These are phyloP conservation scores for Sympetrum striolatum DNA, from an alignment of 2,888 invertebrate species.

Conservation along the genomic window DNA sequence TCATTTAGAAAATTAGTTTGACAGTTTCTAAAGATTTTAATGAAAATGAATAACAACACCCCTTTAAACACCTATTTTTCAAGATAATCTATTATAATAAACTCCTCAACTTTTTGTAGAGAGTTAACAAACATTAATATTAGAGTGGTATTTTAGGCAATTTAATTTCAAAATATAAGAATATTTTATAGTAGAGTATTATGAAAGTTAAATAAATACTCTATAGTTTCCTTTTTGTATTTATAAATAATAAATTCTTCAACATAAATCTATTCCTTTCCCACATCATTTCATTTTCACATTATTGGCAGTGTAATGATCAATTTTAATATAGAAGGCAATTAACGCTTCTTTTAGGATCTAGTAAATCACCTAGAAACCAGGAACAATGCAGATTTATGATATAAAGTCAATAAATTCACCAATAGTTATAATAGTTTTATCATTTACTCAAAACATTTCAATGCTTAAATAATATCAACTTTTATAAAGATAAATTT, in stretches of 20 bases:
- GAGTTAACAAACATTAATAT: no score
- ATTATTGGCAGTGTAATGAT: neutral
- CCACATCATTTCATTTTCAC: neutral
- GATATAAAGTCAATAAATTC: conserved; percentile 3
- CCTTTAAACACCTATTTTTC: no score
- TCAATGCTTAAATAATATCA: conserved; percentile 11
- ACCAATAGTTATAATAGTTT: neutral
- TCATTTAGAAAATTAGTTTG: no score
- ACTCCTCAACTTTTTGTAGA: no score
- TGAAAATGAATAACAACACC: no score
- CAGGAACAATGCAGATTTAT: neutral
- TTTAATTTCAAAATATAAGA: no score
- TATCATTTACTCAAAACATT: neutral
- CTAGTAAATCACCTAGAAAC: neutral
- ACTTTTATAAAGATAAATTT: neutral
- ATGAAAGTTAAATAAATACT: no score
- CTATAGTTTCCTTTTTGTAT: neutral
- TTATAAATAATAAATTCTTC: neutral
- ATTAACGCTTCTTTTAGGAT: neutral
- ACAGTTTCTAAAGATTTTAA: no score
- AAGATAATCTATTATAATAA: no score
- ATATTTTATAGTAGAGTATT: no score
- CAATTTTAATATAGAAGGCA: neutral
- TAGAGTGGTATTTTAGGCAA: no score
- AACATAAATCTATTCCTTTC: neutral